Conservation (phyloP, 2,888 invertebrate genomes). For the Drosophila mulleri region DNA sequence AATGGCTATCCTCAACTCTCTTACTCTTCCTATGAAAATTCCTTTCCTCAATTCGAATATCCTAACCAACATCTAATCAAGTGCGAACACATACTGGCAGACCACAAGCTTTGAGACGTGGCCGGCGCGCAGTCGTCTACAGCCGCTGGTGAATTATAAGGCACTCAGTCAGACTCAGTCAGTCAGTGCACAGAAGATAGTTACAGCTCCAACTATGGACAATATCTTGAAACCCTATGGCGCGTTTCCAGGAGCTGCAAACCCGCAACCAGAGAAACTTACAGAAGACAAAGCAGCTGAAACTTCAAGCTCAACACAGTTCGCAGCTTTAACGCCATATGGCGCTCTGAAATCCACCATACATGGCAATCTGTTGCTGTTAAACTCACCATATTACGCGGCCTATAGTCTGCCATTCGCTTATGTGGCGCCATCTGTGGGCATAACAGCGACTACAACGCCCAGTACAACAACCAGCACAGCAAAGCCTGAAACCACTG, state of each 20-base stretch:
- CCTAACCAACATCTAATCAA: conserved; percentile 35
- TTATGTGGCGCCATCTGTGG: conserved; percentile 62
- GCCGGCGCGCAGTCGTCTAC: conserved; percentile 66
- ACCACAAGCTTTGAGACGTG: conserved; percentile 79
- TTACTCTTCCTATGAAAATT: conserved; percentile 42
- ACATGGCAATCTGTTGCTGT: conserved; percentile 30
- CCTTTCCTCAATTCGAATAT: conserved; percentile 37
- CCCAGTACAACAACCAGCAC: conserved; percentile 53
- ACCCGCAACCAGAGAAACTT: conserved; percentile 36
- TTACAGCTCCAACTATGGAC: not conserved
- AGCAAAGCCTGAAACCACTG: conserved; percentile 50
- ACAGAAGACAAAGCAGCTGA: conserved; percentile 5
- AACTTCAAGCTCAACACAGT: conserved; percentile 6
- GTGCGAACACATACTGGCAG: conserved; percentile 72
- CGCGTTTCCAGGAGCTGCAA: conserved; percentile 24
- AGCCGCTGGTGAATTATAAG: conserved; percentile 27
- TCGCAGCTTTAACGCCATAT: conserved; percentile 29
- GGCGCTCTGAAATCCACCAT: conserved; percentile 51
- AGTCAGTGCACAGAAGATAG: conserved; percentile 8
- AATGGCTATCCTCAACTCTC: conserved; percentile 67
- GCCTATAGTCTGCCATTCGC: conserved; percentile 50
- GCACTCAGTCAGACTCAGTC: conserved; percentile 21
- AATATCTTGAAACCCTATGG: conserved; percentile 35
- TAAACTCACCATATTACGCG: conserved; percentile 58
- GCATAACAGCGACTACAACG: not conserved